A percentile compares a stretch with the other conserved stretches of the same genome.
Evolutionary conservation across 2,888 invertebrate genomes (phyloP).

Genomic region (Priocnemis perturbator): DNA sequence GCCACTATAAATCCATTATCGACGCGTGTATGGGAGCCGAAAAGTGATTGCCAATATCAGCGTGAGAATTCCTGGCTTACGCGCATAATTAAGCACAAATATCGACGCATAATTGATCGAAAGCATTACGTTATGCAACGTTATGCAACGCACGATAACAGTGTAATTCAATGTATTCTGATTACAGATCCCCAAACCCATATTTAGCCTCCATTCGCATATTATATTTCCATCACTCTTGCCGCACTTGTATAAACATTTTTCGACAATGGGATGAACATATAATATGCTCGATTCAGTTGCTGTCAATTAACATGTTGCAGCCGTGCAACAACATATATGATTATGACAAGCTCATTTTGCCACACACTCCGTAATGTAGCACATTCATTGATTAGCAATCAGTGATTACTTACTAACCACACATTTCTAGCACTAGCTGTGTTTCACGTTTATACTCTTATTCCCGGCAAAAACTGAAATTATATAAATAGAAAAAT

Average conservation of each 20-base stretch:
- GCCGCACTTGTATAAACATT: neutral
- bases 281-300: too few relatives aligned
- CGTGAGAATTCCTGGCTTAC: constrained; percentile 54
- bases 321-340: too few relatives aligned
- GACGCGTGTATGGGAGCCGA: constrained; percentile 38
- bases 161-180: constrained; percentile 54
- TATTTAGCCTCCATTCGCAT: constrained; percentile 36
- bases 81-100: constrained; percentile 57
- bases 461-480: too few relatives aligned
- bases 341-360: too few relatives aligned
- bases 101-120: constrained; percentile 55
- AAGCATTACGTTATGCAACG: constrained; percentile 50
- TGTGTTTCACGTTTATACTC: too few relatives aligned
- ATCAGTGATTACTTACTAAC: too few relatives aligned
- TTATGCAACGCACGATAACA: constrained; percentile 53
- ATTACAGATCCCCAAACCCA: constrained; percentile 45
- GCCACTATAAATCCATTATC: constrained; percentile 45
- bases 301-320: too few relatives aligned
- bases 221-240: constrained; percentile 22
- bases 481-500: too few relatives aligned
- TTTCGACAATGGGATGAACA: constrained; percentile 17
- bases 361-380: too few relatives aligned
- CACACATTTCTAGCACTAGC: too few relatives aligned
- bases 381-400: too few relatives aligned
- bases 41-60: constrained; percentile 55